Base-by-base conservation (phyloP, 2,797 vertebrate species). In the Chelmon rostratus region DNA sequence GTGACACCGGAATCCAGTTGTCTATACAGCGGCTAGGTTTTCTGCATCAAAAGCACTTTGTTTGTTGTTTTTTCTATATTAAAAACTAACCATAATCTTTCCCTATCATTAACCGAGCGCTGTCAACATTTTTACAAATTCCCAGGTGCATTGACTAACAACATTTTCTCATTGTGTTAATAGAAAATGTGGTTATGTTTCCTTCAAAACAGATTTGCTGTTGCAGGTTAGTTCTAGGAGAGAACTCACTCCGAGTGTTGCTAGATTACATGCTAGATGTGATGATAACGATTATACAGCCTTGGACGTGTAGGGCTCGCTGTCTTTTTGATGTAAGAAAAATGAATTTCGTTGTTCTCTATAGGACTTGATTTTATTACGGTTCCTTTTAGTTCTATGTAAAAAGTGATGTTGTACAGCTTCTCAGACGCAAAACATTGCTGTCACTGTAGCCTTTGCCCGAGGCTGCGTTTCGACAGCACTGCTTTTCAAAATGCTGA, bases 401-500 rank as follows among this genome's bases (percentile, higher is more conserved):
- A 25, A 71, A 56, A 84, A 56, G 10, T 46, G 18, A 75, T 44
- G 82, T 37, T 37, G 52, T 58, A 56, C 25, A 63, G 62, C 28
- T 64, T 72, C 33, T 61, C n/a, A 62, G 66, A 62, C 2, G 6
- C 19, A 52, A 53, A 63, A 62, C 52, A 73, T 59, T 37, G 23
- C 35, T 65, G 46, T 62, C 25, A 37, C 13, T 68, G 42, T n/a
- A 58, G 33, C 42, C 19, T 62, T 74, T 62, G 65, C 75, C 59
- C 13, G 4, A n/a, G 61, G 76, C 46, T 40, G 16, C 2, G 1
- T 37, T 53, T 71, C 23, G 54, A 54, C 59, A 33, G 38, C 18
- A 18, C 15, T 49, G 10, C 33, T 61, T 78, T 61, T 65, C n/a
- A 59, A 78, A 77, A 61, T 69, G 68, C 76, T 78, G 37, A 78